Evolutionary conservation across 2,888 invertebrate genomes (phyloP).

Genomic region (Bombylius discolor): DNA sequence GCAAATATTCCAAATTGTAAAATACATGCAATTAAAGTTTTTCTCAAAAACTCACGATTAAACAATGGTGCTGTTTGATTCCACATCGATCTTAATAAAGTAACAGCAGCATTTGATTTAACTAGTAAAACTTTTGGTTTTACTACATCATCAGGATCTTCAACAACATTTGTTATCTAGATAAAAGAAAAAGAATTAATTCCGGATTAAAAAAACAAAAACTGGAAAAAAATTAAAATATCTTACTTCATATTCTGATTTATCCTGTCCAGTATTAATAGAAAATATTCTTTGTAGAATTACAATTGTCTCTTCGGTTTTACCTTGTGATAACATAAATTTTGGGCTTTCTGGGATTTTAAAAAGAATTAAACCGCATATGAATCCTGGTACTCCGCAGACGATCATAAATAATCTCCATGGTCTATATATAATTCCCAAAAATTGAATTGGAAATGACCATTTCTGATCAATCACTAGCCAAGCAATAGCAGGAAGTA

Average conservation of each 20-base stretch:
- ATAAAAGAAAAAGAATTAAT: not conserved
- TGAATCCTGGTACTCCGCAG: conserved; percentile 26
- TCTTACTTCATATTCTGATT: conserved; percentile 20
- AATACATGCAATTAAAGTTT: conserved; percentile 24
- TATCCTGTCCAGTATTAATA: conserved; percentile 21
- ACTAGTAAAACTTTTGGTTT: not conserved
- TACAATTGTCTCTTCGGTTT: conserved; percentile 21
- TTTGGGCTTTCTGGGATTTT: conserved; percentile 32
- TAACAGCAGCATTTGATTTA: conserved; percentile 1
- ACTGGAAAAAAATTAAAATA: not conserved
- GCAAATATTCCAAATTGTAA: conserved; percentile 29
- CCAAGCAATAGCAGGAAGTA: conserved; percentile 30
- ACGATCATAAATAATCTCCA: conserved; percentile 31
- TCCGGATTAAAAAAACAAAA: not conserved
- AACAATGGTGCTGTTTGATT: conserved; percentile 30
- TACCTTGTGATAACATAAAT: conserved; percentile 24
- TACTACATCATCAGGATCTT: not conserved
- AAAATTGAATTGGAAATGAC: conserved; percentile 20
- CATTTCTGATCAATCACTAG: conserved; percentile 28
- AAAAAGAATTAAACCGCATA: conserved; percentile 24
- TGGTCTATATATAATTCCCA: conserved; percentile 26
- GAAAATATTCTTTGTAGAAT: conserved; percentile 23
- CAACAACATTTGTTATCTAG: not conserved
- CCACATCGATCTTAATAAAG: conserved; percentile 26
- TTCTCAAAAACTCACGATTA: conserved; percentile 22